A percentile compares a stretch with the other conserved stretches of the same genome.
These are phyloP conservation scores for Phylloscopus whistleri DNA, from an alignment of 2,113 vertebrate genomes.

Conservation along the genomic window DNA sequence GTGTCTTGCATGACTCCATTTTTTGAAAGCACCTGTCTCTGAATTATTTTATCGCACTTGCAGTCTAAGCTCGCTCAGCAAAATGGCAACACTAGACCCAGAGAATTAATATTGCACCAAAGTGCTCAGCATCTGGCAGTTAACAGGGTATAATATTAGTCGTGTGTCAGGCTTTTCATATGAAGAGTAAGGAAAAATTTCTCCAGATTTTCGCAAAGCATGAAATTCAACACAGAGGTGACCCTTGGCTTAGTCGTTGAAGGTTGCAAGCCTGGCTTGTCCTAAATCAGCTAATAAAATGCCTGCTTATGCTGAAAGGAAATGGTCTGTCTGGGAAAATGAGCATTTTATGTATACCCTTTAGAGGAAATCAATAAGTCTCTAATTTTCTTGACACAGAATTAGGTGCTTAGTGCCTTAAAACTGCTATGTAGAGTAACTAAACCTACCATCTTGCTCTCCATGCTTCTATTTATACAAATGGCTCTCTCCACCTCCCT, in stretches of 20 bases:
- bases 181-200: not conserved
- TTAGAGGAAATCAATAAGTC: not conserved
- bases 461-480: not conserved
- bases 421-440: not conserved
- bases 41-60: not conserved
- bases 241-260: not conserved
- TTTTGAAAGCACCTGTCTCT: not conserved
- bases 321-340: not conserved
- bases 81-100: not conserved
- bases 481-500: not conserved
- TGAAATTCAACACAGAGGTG: not conserved
- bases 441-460: not conserved
- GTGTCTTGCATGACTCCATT: not conserved
- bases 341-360: not conserved
- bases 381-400: not conserved
- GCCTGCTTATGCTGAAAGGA: not conserved
- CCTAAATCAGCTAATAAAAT: not conserved
- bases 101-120: not conserved
- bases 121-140: not conserved
- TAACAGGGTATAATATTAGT: not conserved
- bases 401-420: not conserved
- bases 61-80: slow-evolving; percentile 6
- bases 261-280: not conserved
- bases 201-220: not conserved
- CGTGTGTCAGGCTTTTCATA: not conserved